phyloP scores from a whole-genome alignment of 2,113 vertebrate species.

The Neolamprologus sp. region DNA sequence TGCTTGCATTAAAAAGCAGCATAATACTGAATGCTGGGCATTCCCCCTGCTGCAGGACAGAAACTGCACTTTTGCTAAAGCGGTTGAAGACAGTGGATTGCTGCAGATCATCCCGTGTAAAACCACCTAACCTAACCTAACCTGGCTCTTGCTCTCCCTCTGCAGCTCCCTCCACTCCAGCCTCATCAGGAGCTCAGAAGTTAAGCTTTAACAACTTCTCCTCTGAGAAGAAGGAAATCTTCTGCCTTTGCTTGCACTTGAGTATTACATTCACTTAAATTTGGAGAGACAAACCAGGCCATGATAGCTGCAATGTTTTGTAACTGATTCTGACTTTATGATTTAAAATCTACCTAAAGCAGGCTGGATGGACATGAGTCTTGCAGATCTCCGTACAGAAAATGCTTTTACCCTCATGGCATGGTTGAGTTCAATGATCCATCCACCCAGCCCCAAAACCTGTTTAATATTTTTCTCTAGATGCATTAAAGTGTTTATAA shows the following conservation, averaged over 20 bases:
- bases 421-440: not conserved
- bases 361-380: not conserved
- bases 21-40: not conserved
- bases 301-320: not conserved
- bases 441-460: not conserved
- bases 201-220: not conserved
- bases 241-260: not conserved
- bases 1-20: constrained; percentile 1
- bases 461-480: not conserved
- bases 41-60: not conserved
- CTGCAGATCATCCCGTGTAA: not conserved
- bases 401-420: not conserved
- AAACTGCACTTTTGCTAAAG: not conserved
- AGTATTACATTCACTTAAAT: not conserved
- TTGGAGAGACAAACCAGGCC: not conserved
- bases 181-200: not conserved
- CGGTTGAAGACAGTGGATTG: not conserved
- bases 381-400: not conserved
- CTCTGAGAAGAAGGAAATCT: not conserved
- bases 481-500: not conserved
- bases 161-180: not conserved
- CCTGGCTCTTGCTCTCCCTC: not conserved
- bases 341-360: accelerated
- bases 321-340: not conserved
- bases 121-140: not conserved